Evolutionary conservation across 1,140 invertebrate species (phyloP), one percentile per base, ranked within the genome.

Genomic region (Drosophila varians): DNA sequence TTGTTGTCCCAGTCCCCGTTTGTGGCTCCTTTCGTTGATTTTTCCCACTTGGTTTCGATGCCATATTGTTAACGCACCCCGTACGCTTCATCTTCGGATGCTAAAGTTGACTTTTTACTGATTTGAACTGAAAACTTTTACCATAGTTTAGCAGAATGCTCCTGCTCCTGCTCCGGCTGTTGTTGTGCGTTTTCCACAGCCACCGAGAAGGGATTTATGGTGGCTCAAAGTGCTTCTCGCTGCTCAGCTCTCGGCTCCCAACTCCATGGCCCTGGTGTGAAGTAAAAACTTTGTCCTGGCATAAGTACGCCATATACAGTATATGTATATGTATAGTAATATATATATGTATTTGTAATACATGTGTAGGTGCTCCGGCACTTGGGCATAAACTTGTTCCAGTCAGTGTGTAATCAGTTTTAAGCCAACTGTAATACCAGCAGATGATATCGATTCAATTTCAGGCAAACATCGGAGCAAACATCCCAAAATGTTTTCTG

Each of bases 321-420:
- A n/a, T n/a, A 36, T 21, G 45, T 46, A 23, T 49, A 46, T 31
- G 31, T 26, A 52, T 19, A 61, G 21, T 34, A 4, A 38, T 25
- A 23, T 34, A 34, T 40, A 14, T 66, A 26, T 31, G 43, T 21
- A 14, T 18, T 16, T 48, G 40, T 51, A 36, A 21, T 48, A 47
- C 48, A 69, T 60, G 52, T 55, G 73, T 69, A 60, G 62, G 74
- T 72, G 38, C 5, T 14, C 42, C 18, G 61, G 40, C 61, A 55
- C 54, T 71, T 49, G 48, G 40, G 45, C 64, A 45, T 58, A 58
- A 58, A 51, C 40, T 58, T 71, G 40, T 34, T 7, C 25, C 47
- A 70, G 76, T 69, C 60, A 78, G 54, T 66, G 54, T 51, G 65
- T 80, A 71, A 80, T 80, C 77, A 73, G 77, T 76, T 75, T 62